phyloP scores from a whole-genome alignment of 2,888 invertebrate species.

The Acleris cristana region DNA sequence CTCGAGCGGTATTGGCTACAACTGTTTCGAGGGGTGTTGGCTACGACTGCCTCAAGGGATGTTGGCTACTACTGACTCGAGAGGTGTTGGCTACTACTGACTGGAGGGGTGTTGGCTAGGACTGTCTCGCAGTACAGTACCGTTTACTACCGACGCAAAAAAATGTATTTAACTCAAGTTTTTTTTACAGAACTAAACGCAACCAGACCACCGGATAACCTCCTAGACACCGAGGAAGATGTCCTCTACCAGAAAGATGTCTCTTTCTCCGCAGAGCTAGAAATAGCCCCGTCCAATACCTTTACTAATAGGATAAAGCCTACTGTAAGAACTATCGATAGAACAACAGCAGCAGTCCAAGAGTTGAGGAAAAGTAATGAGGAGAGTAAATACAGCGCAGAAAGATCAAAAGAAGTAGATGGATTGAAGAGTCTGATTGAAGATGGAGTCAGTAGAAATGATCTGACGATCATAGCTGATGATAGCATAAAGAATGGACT shows the following conservation, averaged over 20 bases:
- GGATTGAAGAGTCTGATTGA: constrained; percentile 74
- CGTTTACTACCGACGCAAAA: neutral
- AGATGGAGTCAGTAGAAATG: constrained; percentile 74
- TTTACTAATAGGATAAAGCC: constrained; percentile 70
- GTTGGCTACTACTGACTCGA: too few species aligned
- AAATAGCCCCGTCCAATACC: constrained; percentile 82
- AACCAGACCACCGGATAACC: constrained; percentile 84
- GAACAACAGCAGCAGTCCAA: constrained; percentile 49
- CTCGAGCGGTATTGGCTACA: too few species aligned
- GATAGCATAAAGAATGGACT: constrained; percentile 51
- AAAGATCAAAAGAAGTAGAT: constrained; percentile 69
- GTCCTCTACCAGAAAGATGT: constrained; percentile 91
- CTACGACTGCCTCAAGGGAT: too few species aligned
- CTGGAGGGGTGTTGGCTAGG: too few species aligned
- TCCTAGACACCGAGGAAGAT: constrained; percentile 85
- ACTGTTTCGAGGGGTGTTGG: too few species aligned
- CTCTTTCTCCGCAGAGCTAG: constrained; percentile 90
- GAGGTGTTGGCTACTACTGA: too few species aligned
- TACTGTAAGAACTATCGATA: constrained; percentile 68
- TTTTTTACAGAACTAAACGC: constrained; percentile 88
- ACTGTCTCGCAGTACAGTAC: too few species aligned
- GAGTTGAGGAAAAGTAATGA: constrained; percentile 50
- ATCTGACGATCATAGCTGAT: constrained; percentile 74
- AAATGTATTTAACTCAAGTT: neutral
- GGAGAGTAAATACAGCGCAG: constrained; percentile 67